phyloP scores from a whole-genome alignment of 2,113 vertebrate species.

The Pao palembangensis region DNA sequence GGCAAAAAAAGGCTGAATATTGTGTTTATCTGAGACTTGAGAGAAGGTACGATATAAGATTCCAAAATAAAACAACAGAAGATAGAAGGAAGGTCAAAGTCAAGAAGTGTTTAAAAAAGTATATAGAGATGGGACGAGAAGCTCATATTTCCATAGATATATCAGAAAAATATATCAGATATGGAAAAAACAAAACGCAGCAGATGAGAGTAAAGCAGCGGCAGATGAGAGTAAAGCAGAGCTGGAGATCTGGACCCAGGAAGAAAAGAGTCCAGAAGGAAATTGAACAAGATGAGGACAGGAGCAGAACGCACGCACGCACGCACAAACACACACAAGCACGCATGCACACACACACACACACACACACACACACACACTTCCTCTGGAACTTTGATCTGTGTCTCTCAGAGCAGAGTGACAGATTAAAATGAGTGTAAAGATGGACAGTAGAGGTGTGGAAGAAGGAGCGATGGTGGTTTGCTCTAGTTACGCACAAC shows the following conservation, averaged over 20 bases:
- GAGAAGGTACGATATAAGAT: constrained; percentile 18
- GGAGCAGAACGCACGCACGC: constrained; percentile 22
- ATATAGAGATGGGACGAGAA: constrained; percentile 36
- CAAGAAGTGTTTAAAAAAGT: constrained; percentile 19
- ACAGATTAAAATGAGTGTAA: constrained; percentile 54
- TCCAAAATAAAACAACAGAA: constrained; percentile 18
- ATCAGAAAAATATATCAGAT: constrained; percentile 26
- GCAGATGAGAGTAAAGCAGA: constrained; percentile 10
- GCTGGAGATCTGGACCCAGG: constrained; percentile 22
- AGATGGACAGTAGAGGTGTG: constrained; percentile 42
- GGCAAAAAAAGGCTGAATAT: constrained; percentile 2
- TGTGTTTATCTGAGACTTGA: constrained; percentile 27
- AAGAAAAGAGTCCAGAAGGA: constrained; percentile 33
- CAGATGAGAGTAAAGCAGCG: constrained; percentile 7
- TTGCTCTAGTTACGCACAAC: constrained; percentile 57
- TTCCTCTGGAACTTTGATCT: constrained; percentile 59
- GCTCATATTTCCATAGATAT: constrained; percentile 42
- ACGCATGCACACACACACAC: constrained; percentile 13
- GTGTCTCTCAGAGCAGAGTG: constrained; percentile 52
- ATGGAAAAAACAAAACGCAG: constrained; percentile 27
- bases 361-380: constrained; percentile 27
- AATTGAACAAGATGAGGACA: constrained; percentile 41
- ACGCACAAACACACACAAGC: constrained; percentile 25
- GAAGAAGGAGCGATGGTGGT: constrained; percentile 48
- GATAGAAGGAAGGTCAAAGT: constrained; percentile 45